These are phyloP conservation scores for Halictus rubicundus DNA, from an alignment of 1,140 invertebrate species.

Conservation along the genomic window DNA sequence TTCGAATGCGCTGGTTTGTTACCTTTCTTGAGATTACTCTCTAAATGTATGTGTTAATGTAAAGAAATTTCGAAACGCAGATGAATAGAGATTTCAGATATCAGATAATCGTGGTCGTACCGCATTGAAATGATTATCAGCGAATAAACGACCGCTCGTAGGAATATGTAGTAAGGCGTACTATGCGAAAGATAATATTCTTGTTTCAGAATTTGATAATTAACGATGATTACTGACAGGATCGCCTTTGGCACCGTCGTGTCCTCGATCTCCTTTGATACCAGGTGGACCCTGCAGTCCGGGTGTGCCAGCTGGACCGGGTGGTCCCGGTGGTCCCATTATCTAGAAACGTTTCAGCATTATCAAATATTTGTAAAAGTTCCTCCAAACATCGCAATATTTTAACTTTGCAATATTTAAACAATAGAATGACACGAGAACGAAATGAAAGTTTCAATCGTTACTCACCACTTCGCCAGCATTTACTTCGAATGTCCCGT, in stretches of 20 bases:
- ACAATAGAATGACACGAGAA: neutral
- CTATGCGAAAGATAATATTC: neutral
- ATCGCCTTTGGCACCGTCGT: slow-evolving; percentile 94
- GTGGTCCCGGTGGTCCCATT: slow-evolving; percentile 91
- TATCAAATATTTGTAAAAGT: neutral
- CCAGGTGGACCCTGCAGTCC: slow-evolving; percentile 91
- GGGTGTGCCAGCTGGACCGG: slow-evolving; percentile 87
- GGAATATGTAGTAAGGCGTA: neutral
- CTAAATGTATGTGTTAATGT: neutral
- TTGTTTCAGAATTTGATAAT: slow-evolving; percentile 3
- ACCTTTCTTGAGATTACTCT: neutral
- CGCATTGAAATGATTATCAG: neutral
- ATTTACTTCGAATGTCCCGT: slow-evolving; percentile 87
- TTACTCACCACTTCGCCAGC: slow-evolving; percentile 86
- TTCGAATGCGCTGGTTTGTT: neutral
- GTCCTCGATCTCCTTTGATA: slow-evolving; percentile 93
- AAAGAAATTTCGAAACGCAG: neutral
- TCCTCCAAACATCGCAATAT: neutral
- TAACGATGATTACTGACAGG: slow-evolving; percentile 83
- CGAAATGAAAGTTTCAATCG: neutral
- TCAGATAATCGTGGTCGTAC: too few species aligned
- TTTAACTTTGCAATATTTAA: too few species aligned
- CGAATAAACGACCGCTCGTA: neutral
- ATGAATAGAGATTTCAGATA: too few species aligned
- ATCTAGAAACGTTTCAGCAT: slow-evolving; percentile 75